Conservation (phyloP, 2,888 invertebrate species). For the Drosophila niveifrons region DNA sequence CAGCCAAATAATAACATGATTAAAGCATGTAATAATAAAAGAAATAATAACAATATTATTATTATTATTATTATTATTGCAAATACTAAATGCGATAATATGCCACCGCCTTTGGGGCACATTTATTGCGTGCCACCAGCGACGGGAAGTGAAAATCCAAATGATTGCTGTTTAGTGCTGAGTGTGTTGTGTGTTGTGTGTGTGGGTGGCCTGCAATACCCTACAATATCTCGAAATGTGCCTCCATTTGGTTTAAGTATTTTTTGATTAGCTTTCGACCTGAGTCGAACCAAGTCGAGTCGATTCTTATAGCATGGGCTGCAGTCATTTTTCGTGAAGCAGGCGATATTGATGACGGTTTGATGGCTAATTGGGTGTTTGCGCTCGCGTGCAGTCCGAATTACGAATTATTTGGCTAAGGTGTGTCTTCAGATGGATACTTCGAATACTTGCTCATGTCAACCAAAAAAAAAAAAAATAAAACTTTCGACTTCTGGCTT, state of each 20-base stretch:
- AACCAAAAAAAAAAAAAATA: no score
- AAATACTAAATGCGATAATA: constrained; percentile 1
- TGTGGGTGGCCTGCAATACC: constrained; percentile 24
- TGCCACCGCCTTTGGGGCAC: neutral
- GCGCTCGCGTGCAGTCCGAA: constrained; percentile 21
- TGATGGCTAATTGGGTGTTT: constrained; percentile 48
- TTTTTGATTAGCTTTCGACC: constrained; percentile 67
- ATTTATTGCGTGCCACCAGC: constrained; percentile 45
- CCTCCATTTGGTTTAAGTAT: constrained; percentile 61
- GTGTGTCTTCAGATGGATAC: constrained; percentile 15
- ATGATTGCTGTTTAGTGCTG: constrained; percentile 19
- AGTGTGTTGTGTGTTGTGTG: constrained; percentile 4
- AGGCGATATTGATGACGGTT: constrained; percentile 38
- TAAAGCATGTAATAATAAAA: constrained; percentile 10
- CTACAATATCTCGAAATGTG: constrained; percentile 44
- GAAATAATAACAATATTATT: constrained; percentile 6
- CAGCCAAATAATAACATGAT: constrained; percentile 9
- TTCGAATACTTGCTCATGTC: constrained; percentile 13
- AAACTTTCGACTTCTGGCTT: no score
- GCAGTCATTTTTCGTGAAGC: constrained; percentile 30
- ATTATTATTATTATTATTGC: constrained; percentile 6
- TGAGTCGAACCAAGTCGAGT: constrained; percentile 1
- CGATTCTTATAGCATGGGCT: constrained; percentile 28
- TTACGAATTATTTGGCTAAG: constrained; percentile 18
- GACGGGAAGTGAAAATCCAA: constrained; percentile 45